Percentiles rank a stretch among this genome's conserved stretches.
phyloP scores from a whole-genome alignment of 2,888 invertebrate genomes.

The Eilema caniola region DNA sequence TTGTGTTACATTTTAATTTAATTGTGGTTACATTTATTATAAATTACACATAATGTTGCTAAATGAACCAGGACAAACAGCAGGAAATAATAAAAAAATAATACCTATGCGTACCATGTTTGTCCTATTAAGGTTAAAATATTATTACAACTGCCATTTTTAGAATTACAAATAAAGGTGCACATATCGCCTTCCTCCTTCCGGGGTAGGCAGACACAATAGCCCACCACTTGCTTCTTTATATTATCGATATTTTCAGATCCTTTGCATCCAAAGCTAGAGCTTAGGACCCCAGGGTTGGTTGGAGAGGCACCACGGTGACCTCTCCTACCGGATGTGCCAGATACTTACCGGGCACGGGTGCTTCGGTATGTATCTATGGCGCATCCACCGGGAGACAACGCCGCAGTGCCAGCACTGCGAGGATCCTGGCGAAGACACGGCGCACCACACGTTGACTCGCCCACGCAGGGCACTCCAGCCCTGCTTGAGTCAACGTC shows the following conservation, averaged over 20 bases:
- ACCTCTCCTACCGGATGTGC: too few relatives aligned
- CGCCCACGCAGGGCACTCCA: too few relatives aligned
- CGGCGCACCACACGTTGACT: too few relatives aligned
- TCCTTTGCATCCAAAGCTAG: too few relatives aligned
- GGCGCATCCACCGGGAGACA: too few relatives aligned
- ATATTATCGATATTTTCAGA: background rate
- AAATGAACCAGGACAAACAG: slow-evolving; percentile 14
- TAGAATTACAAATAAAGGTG: background rate
- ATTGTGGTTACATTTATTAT: slow-evolving; percentile 10
- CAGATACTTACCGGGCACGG: too few relatives aligned
- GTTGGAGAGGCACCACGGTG: too few relatives aligned
- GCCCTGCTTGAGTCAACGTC: too few relatives aligned
- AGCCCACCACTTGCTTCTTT: background rate
- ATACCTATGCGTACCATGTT: slow-evolving; percentile 3
- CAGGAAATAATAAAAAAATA: slow-evolving; percentile 19
- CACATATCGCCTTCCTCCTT: background rate
- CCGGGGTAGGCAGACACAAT: background rate
- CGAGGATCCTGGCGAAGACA: too few relatives aligned
- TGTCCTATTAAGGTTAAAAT: background rate
- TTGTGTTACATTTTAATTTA: background rate
- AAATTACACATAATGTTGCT: slow-evolving; percentile 1
- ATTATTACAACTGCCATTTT: background rate
- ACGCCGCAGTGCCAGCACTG: too few relatives aligned
- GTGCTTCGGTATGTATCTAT: too few relatives aligned
- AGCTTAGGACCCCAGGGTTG: too few relatives aligned